Base-by-base conservation (phyloP, 2,888 invertebrate species). In the Standfussiana lucernea region DNA sequence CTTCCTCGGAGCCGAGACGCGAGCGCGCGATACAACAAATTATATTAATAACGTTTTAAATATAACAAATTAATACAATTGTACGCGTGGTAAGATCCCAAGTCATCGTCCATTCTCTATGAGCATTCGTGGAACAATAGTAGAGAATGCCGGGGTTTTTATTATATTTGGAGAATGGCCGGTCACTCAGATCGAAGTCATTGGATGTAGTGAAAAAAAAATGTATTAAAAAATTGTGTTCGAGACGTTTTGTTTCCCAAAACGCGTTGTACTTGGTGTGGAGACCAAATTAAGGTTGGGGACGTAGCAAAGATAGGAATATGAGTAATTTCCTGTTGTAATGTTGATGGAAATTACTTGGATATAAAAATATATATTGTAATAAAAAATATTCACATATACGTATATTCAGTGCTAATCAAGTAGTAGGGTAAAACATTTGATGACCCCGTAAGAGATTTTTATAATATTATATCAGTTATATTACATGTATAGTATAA, bases 41-140 rank as follows among this genome's bases (percentile, higher is more conserved):
- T 96, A 96, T 96, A 96, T 96, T 95, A 95, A 95, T 96, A 96
- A 96, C 91, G 95, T 96, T 96, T 96, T 95, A 96, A 95, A 94
- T 96, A 95, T 95, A 96, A 95, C 94, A 93, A 95, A 94, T 94
- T 93, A 95, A 95, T 94, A 94, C 95, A 96, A 95, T 91, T 96
- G 96, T 96, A 95, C 93, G 95, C 94, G 93, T 94, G 95, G 90
- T 91, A 90, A 93, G 94, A 94, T 91, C 90, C 80, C 18, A 84
- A 77, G 88, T 88, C 82, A 76, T 80, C 82, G 89, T 91, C 89
- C 90, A 89, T 89, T 91, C 91, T 94, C 94, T 91, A 85, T 89
- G 89, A 92, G 91, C 95, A 93, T 92, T 93, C 91, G 91, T 91
- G 88, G 93, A 91, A 93, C 92, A 92, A 93, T 92, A 90, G 88